Evolutionary conservation across 2,797 vertebrate species (phyloP).

Genomic region (Mergus octosetaceus): DNA sequence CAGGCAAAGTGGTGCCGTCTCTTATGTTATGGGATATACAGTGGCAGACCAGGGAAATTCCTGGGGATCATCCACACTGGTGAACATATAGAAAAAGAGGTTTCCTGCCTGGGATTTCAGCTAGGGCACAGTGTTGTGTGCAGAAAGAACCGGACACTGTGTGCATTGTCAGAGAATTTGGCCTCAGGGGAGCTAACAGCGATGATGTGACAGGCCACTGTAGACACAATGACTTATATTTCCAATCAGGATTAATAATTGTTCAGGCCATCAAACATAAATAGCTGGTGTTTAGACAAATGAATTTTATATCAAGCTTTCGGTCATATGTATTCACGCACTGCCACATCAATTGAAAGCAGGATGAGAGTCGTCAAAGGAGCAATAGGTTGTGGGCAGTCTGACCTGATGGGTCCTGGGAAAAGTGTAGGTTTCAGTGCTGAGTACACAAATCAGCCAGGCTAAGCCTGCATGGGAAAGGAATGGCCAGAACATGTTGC

Average conservation of each 20-base stretch:
- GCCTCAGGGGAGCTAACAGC: constrained; percentile 45
- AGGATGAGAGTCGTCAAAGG: constrained; percentile 56
- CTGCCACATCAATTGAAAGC: constrained; percentile 55
- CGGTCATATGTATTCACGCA: neutral
- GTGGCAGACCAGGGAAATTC: constrained; percentile 42
- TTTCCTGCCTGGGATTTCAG: constrained; percentile 48
- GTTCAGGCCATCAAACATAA: constrained; percentile 64
- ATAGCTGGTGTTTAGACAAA: constrained; percentile 52
- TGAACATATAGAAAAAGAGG: constrained; percentile 58
- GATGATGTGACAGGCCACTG: constrained; percentile 46
- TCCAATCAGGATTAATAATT: constrained; percentile 70
- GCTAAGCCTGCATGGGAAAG: constrained; percentile 57
- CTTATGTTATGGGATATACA: neutral
- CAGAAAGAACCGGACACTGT: constrained; percentile 42
- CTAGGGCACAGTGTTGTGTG: neutral
- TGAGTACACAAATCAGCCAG: constrained; percentile 45
- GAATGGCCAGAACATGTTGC: constrained; percentile 24
- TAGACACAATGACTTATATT: constrained; percentile 66
- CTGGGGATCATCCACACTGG: constrained; percentile 53
- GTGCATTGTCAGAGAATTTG: constrained; percentile 60
- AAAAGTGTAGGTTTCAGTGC: constrained; percentile 56
- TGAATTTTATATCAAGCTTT: constrained; percentile 63
- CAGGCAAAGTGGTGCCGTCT: neutral
- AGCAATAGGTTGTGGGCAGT: constrained; percentile 36
- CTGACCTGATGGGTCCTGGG: constrained; percentile 58